A percentile compares a stretch with the other conserved stretches of the same genome.
These are phyloP conservation scores for Acromyrmex charruanus DNA, from an alignment of 1,140 invertebrate genomes.

Conservation along the genomic window DNA sequence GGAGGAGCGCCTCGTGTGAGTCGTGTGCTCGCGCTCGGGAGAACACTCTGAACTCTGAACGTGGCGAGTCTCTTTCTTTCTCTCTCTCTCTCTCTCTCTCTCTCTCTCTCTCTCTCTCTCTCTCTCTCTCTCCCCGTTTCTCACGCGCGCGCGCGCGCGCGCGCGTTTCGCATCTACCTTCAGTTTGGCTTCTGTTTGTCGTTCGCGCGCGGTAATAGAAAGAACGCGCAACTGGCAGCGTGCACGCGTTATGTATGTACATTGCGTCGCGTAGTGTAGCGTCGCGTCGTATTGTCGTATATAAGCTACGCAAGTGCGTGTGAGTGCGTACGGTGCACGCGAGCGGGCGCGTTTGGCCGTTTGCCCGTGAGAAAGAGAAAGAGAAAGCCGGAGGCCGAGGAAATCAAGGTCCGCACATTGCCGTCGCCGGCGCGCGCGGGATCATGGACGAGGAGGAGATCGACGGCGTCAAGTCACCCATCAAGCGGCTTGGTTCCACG, in stretches of 20 bases:
- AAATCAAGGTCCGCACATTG: conserved; percentile 29
- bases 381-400: not conserved
- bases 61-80: conserved; percentile 62
- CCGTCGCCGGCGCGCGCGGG: not conserved
- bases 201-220: conserved; percentile 38
- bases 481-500: conserved; percentile 92
- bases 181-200: not conserved
- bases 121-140: too few species aligned
- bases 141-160: not conserved
- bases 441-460: conserved; percentile 90
- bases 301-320: not conserved
- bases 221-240: conserved; percentile 41
- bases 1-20: conserved; percentile 44
- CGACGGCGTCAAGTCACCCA: conserved; percentile 90
- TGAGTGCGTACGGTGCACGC: conserved; percentile 14
- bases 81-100: not conserved
- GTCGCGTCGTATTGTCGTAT: not conserved
- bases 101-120: too few species aligned
- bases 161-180: conserved; percentile 15
- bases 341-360: not conserved
- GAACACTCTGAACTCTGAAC: conserved; percentile 69
- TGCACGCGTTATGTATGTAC: not conserved
- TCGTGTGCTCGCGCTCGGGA: conserved; percentile 49
- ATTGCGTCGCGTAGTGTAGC: not conserved
- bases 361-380: not conserved